Conservation (phyloP, 2,888 invertebrate genomes). For the Conistra vaccinii region DNA sequence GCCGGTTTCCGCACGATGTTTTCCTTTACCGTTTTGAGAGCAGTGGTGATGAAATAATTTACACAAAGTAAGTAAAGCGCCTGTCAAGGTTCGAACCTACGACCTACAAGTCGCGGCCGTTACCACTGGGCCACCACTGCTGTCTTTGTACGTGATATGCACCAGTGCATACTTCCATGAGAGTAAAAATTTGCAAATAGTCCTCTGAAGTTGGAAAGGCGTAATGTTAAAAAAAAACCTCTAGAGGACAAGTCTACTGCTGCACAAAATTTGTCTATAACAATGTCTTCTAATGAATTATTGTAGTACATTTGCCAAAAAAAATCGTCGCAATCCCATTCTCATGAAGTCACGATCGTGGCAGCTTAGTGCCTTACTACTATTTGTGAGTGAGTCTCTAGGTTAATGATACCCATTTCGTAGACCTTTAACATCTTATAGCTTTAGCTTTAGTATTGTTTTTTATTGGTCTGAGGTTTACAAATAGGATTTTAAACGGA, state of each 20-base stretch:
- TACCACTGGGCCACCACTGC: no score
- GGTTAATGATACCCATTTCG: not conserved
- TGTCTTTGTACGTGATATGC: no score
- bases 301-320: not conserved
- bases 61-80: no score
- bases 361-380: no score
- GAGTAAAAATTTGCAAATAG: not conserved
- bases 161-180: not conserved
- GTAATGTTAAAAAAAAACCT: not conserved
- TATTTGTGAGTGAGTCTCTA: not conserved
- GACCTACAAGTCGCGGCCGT: no score
- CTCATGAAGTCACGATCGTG: not conserved
- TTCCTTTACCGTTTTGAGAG: no score
- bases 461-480: constrained; percentile 3
- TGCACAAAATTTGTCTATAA: not conserved
- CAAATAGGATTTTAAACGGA: not conserved
- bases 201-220: not conserved
- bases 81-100: no score
- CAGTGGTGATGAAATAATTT: no score
- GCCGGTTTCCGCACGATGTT: no score
- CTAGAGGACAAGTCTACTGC: not conserved
- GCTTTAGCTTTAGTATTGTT: no score
- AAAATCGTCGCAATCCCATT: not conserved
- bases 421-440: not conserved
- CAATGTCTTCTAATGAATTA: not conserved